Evolutionary conservation across 2,113 vertebrate genomes (phyloP), one percentile per base, ranked within the genome.

Genomic region (Limanda limanda): DNA sequence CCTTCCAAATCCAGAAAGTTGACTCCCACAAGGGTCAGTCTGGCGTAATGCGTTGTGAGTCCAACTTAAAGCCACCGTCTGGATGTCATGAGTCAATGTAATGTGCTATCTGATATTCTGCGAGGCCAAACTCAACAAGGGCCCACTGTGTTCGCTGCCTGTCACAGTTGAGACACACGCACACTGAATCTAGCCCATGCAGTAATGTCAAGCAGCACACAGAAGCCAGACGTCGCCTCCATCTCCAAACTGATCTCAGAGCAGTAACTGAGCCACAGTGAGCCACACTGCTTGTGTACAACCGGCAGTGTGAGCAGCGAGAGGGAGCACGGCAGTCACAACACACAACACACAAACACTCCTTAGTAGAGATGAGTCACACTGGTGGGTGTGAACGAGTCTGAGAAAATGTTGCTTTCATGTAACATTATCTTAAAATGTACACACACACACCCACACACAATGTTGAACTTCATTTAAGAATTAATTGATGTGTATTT

Each of bases 61-160:
- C 60, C 37, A 9, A 81, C 74, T 54, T 76, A 65, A 68, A 74
- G 58, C 63, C 74, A 59, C 59, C 10, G n/a, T 72, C 17, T 66
- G 47, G 67, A 75, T 37, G 71, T 78, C 73, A 66, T 25, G 56
- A 55, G 47, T 73, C 62, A 84, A 61, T 17, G 23, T 40, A 84
- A 61, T 20, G 23, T 40, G 82, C 61, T 54, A 88, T 81, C 74
- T 77, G 80, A 89, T 89, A 78, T 73, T 70, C 57, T 61, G 51
- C 10, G 66, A 86, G 73, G 82, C 24, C 64, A 66, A 71, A 79
- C 74, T 78, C 42, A 69, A 89, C 89, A 86, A 90, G 72, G 78
- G 59, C 25, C 57, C 64, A 80, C 72, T 88, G 70, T 90, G 83
- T 78, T 83, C 79, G 42, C 61, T 66, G 73, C 37, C 83, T 84